phyloP scores from a whole-genome alignment of 2,888 invertebrate genomes.

The Calliphora vomitoria region DNA sequence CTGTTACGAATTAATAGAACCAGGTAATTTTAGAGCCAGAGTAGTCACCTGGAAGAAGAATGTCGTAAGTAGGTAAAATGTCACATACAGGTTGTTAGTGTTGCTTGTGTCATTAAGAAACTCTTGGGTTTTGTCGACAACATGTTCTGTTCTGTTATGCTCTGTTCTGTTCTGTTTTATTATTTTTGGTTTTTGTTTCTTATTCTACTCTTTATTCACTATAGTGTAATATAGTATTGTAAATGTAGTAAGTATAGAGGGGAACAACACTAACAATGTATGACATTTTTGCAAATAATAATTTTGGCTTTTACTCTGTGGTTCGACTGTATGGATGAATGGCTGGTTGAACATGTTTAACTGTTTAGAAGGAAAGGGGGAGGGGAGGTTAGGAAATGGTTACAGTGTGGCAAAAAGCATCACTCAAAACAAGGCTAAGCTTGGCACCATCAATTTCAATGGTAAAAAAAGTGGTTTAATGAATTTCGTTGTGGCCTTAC shows the following conservation, averaged over 20 bases:
- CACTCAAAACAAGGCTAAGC: no score
- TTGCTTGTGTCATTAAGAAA: slow-evolving; percentile 63
- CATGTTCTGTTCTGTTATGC: background rate
- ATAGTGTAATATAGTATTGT: no score
- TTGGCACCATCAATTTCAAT: no score
- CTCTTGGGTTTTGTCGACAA: slow-evolving; percentile 36
- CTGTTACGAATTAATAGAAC: slow-evolving; percentile 1
- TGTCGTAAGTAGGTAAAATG: slow-evolving; percentile 30
- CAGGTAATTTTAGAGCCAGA: background rate
- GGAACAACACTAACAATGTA: slow-evolving; percentile 6
- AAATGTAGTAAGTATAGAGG: background rate
- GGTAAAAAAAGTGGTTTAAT: no score
- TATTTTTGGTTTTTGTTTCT: slow-evolving; percentile 20
- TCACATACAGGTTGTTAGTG: slow-evolving; percentile 50
- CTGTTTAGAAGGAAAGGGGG: background rate
- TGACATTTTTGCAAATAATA: slow-evolving; percentile 41
- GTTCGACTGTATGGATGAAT: slow-evolving; percentile 16
- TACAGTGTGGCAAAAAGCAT: slow-evolving; percentile 12
- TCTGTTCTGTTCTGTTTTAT: background rate
- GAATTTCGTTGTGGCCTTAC: no score
- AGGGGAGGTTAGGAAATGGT: background rate
- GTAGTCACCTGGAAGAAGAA: slow-evolving; percentile 20
- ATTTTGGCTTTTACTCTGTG: slow-evolving; percentile 31
- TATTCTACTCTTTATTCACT: slow-evolving; percentile 8
- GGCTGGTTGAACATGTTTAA: slow-evolving; percentile 30